Conservation (phyloP, 2,888 invertebrate species). For the Stenchaetothrips biformis region DNA sequence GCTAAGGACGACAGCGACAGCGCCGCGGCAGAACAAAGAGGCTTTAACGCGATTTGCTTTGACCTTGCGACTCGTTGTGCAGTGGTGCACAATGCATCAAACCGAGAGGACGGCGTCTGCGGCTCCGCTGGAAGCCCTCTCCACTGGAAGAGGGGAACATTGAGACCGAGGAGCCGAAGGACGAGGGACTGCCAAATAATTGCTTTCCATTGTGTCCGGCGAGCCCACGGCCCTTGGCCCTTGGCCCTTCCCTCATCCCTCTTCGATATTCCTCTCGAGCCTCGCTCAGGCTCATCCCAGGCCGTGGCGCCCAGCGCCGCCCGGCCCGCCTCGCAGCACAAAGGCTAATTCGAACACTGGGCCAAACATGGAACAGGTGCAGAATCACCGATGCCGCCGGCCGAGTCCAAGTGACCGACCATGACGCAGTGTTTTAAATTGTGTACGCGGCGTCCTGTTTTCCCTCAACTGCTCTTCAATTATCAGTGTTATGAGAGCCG, state of each 20-base stretch:
- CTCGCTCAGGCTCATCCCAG: too few species aligned
- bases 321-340: too few species aligned
- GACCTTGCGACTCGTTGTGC: background rate
- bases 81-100: background rate
- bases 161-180: background rate
- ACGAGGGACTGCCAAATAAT: slow-evolving; percentile 6
- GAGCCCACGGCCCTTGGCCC: background rate
- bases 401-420: background rate
- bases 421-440: background rate
- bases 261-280: too few species aligned
- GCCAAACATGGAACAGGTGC: background rate
- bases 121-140: too few species aligned
- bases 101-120: too few species aligned
- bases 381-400: background rate
- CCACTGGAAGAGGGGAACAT: too few species aligned
- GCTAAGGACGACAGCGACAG: background rate
- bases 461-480: too few species aligned
- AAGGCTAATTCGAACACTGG: background rate
- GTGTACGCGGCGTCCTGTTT: background rate
- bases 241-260: background rate
- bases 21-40: background rate
- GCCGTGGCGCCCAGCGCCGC: too few species aligned
- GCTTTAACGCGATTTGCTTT: background rate
- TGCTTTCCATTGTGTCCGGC: slow-evolving; percentile 6
- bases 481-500: background rate